phyloP scores from a whole-genome alignment of 2,888 invertebrate genomes.

The Acanthosoma haemorrhoidale region DNA sequence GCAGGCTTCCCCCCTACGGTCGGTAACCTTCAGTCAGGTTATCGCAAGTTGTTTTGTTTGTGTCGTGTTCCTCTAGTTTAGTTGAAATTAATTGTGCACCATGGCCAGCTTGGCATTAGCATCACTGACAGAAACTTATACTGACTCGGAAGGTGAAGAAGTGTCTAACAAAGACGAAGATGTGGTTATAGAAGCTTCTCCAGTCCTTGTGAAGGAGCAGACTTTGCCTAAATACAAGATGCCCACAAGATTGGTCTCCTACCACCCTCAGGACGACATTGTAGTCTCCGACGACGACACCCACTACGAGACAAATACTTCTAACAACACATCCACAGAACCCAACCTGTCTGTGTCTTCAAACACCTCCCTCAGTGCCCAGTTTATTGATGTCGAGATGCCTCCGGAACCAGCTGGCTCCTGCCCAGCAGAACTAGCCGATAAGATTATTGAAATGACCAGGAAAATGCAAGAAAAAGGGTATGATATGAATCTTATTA shows the following conservation, averaged over 20 bases:
- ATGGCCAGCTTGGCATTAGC: constrained; percentile 30
- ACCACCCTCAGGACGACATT: constrained; percentile 33
- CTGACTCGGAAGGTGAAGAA: constrained; percentile 86
- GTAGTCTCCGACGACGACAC: constrained; percentile 34
- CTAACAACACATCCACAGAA: not conserved
- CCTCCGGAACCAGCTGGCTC: constrained; percentile 37
- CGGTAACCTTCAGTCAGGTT: too few species aligned
- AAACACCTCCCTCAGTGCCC: not conserved
- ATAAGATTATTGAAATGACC: constrained; percentile 72
- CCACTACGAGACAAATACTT: constrained; percentile 13
- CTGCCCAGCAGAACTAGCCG: constrained; percentile 57
- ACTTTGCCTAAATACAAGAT: constrained; percentile 10
- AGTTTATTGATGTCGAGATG: constrained; percentile 28
- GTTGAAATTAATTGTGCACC: too few species aligned
- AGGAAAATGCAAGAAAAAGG: constrained; percentile 66
- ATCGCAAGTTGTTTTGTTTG: too few species aligned
- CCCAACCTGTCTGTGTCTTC: constrained; percentile 18
- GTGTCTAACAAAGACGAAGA: not conserved
- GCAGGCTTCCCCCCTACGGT: too few species aligned
- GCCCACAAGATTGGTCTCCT: constrained; percentile 32
- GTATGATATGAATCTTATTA: constrained; percentile 83
- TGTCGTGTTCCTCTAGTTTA: too few species aligned
- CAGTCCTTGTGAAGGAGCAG: not conserved
- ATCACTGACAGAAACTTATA: constrained; percentile 78
- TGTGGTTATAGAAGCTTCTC: not conserved